A percentile compares a stretch with the other conserved stretches of the same genome.
Evolutionary conservation across 2,888 invertebrate species (phyloP).

Genomic region (Euzetes globulus): DNA sequence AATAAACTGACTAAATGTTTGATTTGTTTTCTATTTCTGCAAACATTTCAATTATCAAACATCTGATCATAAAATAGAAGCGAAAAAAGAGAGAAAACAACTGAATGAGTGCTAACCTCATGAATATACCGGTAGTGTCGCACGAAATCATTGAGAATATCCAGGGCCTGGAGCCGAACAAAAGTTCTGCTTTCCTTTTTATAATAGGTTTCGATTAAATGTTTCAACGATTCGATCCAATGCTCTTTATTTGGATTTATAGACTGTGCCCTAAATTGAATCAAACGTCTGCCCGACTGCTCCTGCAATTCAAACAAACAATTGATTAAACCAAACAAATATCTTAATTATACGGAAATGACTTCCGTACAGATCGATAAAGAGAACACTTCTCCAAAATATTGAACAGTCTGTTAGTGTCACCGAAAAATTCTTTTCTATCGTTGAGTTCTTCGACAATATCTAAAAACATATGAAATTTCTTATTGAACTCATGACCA

Average conservation of each 20-base stretch:
- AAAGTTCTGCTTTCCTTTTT: constrained; percentile 34
- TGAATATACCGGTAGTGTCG: constrained; percentile 32
- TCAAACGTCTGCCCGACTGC: constrained; percentile 36
- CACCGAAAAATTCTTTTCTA: constrained; percentile 22
- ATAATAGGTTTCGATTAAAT: constrained; percentile 38
- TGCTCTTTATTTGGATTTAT: constrained; percentile 34
- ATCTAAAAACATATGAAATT: constrained; percentile 37
- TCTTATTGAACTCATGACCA: constrained; percentile 1
- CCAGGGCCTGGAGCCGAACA: constrained; percentile 37
- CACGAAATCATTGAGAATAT: constrained; percentile 34
- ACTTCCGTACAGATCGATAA: constrained; percentile 32
- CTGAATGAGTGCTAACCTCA: constrained; percentile 37
- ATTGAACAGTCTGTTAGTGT: constrained; percentile 35
- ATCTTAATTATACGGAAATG: background rate
- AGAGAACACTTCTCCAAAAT: constrained; percentile 38
- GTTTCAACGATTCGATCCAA: constrained; percentile 34
- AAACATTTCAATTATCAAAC: background rate
- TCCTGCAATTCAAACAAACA: background rate
- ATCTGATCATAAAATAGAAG: background rate
- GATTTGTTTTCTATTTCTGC: background rate
- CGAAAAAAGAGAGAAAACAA: background rate
- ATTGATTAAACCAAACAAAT: constrained; percentile 21
- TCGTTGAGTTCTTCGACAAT: constrained; percentile 37
- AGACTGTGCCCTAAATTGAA: constrained; percentile 34
- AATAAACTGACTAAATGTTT: background rate